Conservation (phyloP, 2,113 vertebrate species). For the Calidris pygmaea region DNA sequence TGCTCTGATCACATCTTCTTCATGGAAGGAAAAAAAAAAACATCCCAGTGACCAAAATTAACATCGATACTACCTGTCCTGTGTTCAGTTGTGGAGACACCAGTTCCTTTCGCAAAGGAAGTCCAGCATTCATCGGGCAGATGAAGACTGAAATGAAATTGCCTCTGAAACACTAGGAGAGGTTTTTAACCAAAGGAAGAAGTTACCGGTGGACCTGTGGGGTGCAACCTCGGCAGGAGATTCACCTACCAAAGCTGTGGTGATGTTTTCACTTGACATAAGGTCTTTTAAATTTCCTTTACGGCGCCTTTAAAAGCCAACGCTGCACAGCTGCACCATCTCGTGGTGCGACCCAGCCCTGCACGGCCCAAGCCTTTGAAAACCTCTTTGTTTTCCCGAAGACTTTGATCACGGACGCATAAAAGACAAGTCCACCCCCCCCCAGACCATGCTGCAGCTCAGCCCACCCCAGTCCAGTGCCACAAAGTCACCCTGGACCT, state of each 20-base stretch:
- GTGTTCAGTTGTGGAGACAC: background rate
- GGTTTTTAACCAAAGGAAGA: background rate
- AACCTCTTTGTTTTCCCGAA: accelerated
- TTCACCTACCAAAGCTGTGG: background rate
- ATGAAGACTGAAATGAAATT: background rate
- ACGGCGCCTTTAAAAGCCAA: background rate
- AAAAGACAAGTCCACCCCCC: background rate
- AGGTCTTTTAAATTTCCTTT: accelerated
- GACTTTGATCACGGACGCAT: accelerated
- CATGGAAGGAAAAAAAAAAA: background rate
- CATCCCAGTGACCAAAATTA: background rate
- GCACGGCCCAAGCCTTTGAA: background rate
- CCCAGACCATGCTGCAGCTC: background rate
- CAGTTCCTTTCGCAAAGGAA: background rate
- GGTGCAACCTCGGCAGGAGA: background rate
- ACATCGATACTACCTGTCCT: accelerated
- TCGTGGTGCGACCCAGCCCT: conserved; percentile 27
- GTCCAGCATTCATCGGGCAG: background rate
- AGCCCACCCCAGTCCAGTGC: background rate
- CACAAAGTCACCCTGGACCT: background rate
- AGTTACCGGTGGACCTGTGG: accelerated
- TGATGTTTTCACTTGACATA: background rate
- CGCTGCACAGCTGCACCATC: conserved; percentile 46
- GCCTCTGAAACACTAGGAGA: background rate
- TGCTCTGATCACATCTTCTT: accelerated